phyloP scores from a whole-genome alignment of 2,888 invertebrate species.

The Ectemnius lituratus region DNA sequence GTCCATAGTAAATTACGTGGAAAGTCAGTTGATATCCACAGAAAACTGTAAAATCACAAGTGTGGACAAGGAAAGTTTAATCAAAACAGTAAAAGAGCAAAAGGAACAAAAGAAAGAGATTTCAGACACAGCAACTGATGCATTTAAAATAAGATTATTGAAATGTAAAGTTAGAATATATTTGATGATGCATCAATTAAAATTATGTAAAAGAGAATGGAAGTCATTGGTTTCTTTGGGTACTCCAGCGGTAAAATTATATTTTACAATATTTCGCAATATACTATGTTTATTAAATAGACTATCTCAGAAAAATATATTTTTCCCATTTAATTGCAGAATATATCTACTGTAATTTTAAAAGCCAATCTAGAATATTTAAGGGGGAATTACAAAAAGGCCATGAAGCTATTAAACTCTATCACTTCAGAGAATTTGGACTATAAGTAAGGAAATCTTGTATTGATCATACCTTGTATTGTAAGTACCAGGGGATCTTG shows the following conservation, averaged over 20 bases:
- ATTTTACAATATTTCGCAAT: not conserved
- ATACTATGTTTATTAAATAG: no score
- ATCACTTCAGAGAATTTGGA: constrained; percentile 77
- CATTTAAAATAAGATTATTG: constrained; percentile 79
- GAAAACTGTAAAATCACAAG: constrained; percentile 72
- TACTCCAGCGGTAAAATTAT: constrained; percentile 74
- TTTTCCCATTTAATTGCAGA: constrained; percentile 67
- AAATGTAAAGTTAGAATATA: constrained; percentile 83
- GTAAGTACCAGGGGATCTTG: not conserved
- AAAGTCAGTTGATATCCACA: constrained; percentile 80
- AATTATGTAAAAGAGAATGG: constrained; percentile 78
- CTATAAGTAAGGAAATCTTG: constrained; percentile 75
- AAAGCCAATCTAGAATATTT: constrained; percentile 84
- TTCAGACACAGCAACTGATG: constrained; percentile 78
- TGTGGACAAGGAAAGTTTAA: constrained; percentile 72
- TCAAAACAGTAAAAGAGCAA: constrained; percentile 74
- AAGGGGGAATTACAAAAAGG: constrained; percentile 82
- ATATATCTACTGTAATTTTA: constrained; percentile 80
- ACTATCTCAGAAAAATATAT: not conserved
- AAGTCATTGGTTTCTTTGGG: constrained; percentile 77
- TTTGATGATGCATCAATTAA: constrained; percentile 80
- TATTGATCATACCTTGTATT: constrained; percentile 18
- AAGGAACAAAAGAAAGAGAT: constrained; percentile 78
- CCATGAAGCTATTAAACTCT: constrained; percentile 81
- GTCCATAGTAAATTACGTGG: constrained; percentile 81